A percentile compares a stretch with the other conserved stretches of the same genome.
Conservation (phyloP, 2,797 vertebrate species). For the Alexandromys oeconomus region DNA sequence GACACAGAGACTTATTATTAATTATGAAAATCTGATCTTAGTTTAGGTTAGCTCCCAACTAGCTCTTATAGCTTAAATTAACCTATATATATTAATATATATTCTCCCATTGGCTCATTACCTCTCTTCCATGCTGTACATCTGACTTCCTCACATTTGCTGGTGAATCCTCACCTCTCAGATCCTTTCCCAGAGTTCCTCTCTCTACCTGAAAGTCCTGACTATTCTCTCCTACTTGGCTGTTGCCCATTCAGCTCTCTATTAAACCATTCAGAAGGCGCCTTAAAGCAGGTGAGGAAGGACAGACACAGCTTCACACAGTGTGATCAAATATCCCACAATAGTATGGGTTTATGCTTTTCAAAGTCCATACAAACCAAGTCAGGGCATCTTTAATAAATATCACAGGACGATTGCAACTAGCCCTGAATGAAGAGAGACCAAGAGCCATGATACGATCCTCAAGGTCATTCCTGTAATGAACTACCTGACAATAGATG, state of each 20-base stretch:
- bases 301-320: not conserved
- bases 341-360: not conserved
- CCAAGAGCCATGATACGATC: not conserved
- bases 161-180: not conserved
- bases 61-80: not conserved
- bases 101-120: not conserved
- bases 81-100: not conserved
- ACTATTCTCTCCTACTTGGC: not conserved
- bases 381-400: constrained; percentile 41
- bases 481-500: not conserved
- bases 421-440: not conserved
- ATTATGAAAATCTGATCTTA: not conserved
- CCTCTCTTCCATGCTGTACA: not conserved
- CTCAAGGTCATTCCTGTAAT: not conserved
- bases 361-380: not conserved
- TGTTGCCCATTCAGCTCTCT: not conserved
- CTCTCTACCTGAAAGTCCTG: not conserved
- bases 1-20: not conserved
- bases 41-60: not conserved
- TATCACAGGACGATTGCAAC: not conserved
- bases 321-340: not conserved
- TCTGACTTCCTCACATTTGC: not conserved
- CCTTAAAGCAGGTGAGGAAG: not conserved
- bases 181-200: not conserved
- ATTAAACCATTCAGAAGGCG: not conserved